Evolutionary conservation across 2,888 invertebrate species (phyloP), one percentile per base, ranked within the genome.

Genomic region (Alsophila aescularia): DNA sequence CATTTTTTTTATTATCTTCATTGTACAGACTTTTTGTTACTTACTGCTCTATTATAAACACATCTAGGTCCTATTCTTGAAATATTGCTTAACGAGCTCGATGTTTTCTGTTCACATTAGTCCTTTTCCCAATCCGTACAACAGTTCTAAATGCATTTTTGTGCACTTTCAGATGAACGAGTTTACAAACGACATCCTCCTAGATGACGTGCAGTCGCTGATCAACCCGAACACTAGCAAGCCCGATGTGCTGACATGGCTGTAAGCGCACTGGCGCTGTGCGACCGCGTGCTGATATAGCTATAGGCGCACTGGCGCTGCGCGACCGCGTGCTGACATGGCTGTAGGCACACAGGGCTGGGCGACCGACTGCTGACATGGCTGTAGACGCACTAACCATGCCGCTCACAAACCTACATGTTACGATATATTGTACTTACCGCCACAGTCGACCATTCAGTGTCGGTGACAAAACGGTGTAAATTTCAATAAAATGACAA

Each of bases 141-240:
- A 35, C 13, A 14, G 14, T 35, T 35, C 35, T 35, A 9, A 35
- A 35, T 9, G 35, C 9, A 35, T 15, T 14, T 48, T 29, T 44
- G n/a, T 7, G 69, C 69, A 61, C 62, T 93, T 93, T 60, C 92
- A 96, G 95, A 92, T 97, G 80, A 95, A 95, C 78, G 97, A 97
- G 87, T 96, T 97, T 84, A 95, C 96, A 79, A 96, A 93, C 87
- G 96, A 96, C 84, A 96, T 97, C 82, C 93, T 97, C 81, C 92
- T 97, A 87, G 97, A 97, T 76, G 96, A 96, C 87, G 97, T 98
- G 80, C 96, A 97, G 90, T 96, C 96, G 70, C 93, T 98, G 79
- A 96, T 98, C 81, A 96, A 96, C 92, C 95, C 97, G 69, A 95
- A 96, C 77, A 95, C 95, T 77, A 96, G 95, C 87, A 97, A 97